Evolutionary conservation across 2,113 vertebrate genomes (phyloP).

Genomic region (Herpetotheres cachinnans): DNA sequence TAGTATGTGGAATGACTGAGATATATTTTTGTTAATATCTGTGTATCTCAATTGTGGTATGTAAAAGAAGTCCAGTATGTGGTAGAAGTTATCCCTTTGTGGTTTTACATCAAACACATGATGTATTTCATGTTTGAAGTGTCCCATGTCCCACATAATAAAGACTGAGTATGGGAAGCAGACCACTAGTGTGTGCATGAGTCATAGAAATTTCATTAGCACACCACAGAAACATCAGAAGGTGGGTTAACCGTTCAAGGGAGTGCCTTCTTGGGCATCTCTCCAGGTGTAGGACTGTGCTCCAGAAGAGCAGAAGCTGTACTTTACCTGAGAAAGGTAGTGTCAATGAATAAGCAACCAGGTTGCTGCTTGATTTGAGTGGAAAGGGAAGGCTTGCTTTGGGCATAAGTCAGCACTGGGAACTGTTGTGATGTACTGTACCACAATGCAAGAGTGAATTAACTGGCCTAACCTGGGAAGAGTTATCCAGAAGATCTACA

Average conservation of each 20-base stretch:
- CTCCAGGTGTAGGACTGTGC: not conserved
- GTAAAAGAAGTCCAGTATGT: not conserved
- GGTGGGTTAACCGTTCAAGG: not conserved
- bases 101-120: not conserved
- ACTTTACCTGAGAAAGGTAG: not conserved
- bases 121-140: not conserved
- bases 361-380: not conserved
- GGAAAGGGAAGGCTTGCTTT: not conserved
- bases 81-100: not conserved
- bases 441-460: not conserved
- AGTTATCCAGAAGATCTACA: not conserved
- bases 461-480: not conserved
- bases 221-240: not conserved
- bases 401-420: not conserved
- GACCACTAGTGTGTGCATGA: not conserved
- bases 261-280: not conserved
- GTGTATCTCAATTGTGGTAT: not conserved
- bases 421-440: not conserved
- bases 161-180: not conserved
- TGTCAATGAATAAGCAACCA: not conserved
- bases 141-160: not conserved
- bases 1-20: not conserved
- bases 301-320: not conserved
- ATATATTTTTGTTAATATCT: not conserved
- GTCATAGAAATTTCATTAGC: not conserved